Conservation (phyloP, 2,797 vertebrate species). For the Cirrhinus molitorella region DNA sequence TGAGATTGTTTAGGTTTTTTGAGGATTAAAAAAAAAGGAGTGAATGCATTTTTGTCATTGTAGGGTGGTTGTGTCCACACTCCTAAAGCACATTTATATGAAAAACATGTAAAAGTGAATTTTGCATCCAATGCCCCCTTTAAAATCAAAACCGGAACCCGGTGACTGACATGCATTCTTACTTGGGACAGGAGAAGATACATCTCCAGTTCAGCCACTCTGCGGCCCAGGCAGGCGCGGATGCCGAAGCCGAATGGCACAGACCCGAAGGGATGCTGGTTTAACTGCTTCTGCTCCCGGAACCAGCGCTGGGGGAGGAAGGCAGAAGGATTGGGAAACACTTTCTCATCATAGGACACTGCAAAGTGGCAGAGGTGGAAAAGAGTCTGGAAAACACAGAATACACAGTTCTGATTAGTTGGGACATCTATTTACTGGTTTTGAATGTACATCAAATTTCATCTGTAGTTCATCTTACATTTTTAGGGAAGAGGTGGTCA, state of each 20-base stretch:
- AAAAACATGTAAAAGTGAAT: too few species aligned
- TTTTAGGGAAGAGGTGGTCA: conserved; percentile 78
- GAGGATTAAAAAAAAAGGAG: too few species aligned
- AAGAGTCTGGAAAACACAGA: conserved; percentile 73
- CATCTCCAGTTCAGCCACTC: conserved; percentile 85
- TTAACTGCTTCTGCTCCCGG: conserved; percentile 63
- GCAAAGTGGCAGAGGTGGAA: conserved; percentile 86
- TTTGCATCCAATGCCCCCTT: too few species aligned
- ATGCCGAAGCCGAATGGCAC: conserved; percentile 84
- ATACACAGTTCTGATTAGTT: not conserved
- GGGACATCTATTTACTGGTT: not conserved
- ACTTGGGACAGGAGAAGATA: conserved; percentile 80
- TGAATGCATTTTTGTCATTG: too few species aligned
- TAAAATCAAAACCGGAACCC: not conserved
- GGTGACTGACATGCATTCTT: conserved; percentile 39
- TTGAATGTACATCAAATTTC: too few species aligned
- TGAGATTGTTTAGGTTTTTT: too few species aligned
- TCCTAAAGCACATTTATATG: too few species aligned
- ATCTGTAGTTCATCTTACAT: conserved; percentile 65
- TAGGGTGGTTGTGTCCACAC: too few species aligned
- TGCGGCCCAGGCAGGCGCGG: conserved; percentile 80
- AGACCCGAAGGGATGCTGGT: conserved; percentile 80
- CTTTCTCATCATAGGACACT: conserved; percentile 75
- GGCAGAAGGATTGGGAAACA: conserved; percentile 70
- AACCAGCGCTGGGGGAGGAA: conserved; percentile 82